Percentiles rank a stretch among this genome's conserved stretches.
phyloP scores from a whole-genome alignment of 2,113 vertebrate species.

The Clarias batrachus region DNA sequence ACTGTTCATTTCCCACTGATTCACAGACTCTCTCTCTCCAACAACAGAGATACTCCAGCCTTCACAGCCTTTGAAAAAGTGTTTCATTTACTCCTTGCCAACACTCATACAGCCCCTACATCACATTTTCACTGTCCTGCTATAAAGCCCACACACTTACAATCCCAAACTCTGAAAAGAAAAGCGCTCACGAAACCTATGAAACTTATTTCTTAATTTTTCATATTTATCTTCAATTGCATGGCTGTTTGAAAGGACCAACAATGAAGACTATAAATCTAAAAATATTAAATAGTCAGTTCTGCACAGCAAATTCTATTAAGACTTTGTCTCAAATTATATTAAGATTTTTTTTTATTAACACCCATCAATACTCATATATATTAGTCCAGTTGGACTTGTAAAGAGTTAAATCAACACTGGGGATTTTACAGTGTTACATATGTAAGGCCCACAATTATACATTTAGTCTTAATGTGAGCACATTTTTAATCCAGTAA shows the following conservation, averaged over 20 bases:
- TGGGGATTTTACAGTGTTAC: not conserved
- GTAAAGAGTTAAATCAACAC: too few relatives aligned
- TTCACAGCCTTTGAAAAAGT: slow-evolving; percentile 30
- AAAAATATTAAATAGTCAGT: not conserved
- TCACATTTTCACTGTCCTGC: slow-evolving; percentile 15
- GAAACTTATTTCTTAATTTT: not conserved
- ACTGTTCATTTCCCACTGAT: slow-evolving; percentile 37
- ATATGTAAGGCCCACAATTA: not conserved
- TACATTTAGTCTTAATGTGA: not conserved
- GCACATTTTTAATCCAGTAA: not conserved
- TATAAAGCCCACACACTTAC: slow-evolving; percentile 14
- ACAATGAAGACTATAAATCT: not conserved
- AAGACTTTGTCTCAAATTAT: too few relatives aligned
- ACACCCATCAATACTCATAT: too few relatives aligned
- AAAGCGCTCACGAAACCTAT: not conserved
- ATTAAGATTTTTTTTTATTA: too few relatives aligned
- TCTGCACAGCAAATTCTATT: too few relatives aligned
- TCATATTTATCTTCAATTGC: not conserved
- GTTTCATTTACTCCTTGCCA: slow-evolving; percentile 42
- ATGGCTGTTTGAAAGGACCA: not conserved
- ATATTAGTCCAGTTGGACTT: too few relatives aligned
- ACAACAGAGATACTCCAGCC: slow-evolving; percentile 31
- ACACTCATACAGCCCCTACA: slow-evolving; percentile 27
- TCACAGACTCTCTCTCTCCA: slow-evolving; percentile 30
- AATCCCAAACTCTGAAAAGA: not conserved